Evolutionary conservation across 1,140 invertebrate genomes (phyloP), one percentile per base, ranked within the genome.

Genomic region (Argopecten irradians): DNA sequence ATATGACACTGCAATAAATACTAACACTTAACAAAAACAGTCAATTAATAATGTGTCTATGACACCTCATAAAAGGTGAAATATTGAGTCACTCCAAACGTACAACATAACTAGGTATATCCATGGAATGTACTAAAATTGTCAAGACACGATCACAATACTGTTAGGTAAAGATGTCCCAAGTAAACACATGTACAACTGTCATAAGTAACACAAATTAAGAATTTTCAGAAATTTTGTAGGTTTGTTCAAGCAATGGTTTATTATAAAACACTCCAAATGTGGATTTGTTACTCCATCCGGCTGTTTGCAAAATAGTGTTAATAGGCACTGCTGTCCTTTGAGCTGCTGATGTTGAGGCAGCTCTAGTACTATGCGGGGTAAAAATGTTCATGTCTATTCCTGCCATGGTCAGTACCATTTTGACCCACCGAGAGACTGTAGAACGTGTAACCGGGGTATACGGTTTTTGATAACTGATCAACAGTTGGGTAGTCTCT

Each of bases 211-310:
- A 41, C 39, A 7, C 7, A 9, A 41, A 55, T 22, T 55, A 55
- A 55, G 43, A 2, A 2, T 55, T 22, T 55, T 13, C 7, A 55
- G 16, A 8, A 55, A 55, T 55, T 3, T 13, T 55, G 22, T 55
- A 55, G 14, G 43, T 22, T 19, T 55, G 14, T 13, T 55, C 16
- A 8, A 19, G 3, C 14, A 55, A 3, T 19, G 43, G 43, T 35
- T 85, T 88, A 19, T 87, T 32, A 87, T 90, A 90, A 43, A 83
- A 90, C 33, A 84, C 82, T 2, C 16, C 88, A 87, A 91, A 91
- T 33, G 84, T 86, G n/a, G 16, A 82, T 0, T 28, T 46, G 71
- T 84, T 87, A n/a, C 0, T 34, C 88, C 90, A 89, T 34, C 88
- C 88, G 0, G 87, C 90, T 9, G 83, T 55, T 13, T 87, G 36